Base-by-base conservation (phyloP, 2,113 vertebrate species). In the Ciconia maguari region DNA sequence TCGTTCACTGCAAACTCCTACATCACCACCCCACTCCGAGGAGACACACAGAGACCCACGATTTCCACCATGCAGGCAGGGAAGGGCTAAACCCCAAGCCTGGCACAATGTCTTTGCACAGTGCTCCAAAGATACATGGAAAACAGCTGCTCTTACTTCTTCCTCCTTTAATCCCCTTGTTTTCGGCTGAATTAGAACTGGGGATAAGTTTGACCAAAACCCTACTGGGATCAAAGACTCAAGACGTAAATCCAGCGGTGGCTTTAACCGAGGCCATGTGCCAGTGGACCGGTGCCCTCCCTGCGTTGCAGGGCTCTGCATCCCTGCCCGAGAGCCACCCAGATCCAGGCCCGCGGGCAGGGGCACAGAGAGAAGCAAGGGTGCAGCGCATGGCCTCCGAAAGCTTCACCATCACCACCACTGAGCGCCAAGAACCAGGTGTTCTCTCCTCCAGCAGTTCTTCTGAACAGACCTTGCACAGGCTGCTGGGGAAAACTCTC, bases 1-100 rank as follows among this genome's bases (percentile, higher is more conserved):
- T 4, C 11, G 15, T 52, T 75, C 16, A 22, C 21, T 77, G 34
- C 21, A 52, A 61, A 48, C 38, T 91, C 36, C 27, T 64, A 2
- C 17, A 29, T 68, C 16, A 42, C 26, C 26, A 42, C 38, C 8
- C 24, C 5, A 1, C n/a, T 78, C 26, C 0, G 0, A 60, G 57
- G 34, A 88, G 52, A 62, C 30, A 41, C 24, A 29, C 24, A 74
- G 34, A 57, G 46, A 60, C 29, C 6, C 1, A 9, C 16, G 32
- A 38, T n/a, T 90, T 93, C 22, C 46, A 62, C 29, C 36, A 14
- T 48, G 51, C 46, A 36, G 38, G 6, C 58, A 65, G 36, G 58
- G 34, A 95, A 52, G 13, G 32, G 44, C 83, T 83, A 65, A 90
- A 80, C 69, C 44, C 30, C 32, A 89, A 38, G n/a, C 32, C 17